These are phyloP conservation scores for Drosophila burlai DNA, from an alignment of 1,140 invertebrate genomes.

Conservation along the genomic window DNA sequence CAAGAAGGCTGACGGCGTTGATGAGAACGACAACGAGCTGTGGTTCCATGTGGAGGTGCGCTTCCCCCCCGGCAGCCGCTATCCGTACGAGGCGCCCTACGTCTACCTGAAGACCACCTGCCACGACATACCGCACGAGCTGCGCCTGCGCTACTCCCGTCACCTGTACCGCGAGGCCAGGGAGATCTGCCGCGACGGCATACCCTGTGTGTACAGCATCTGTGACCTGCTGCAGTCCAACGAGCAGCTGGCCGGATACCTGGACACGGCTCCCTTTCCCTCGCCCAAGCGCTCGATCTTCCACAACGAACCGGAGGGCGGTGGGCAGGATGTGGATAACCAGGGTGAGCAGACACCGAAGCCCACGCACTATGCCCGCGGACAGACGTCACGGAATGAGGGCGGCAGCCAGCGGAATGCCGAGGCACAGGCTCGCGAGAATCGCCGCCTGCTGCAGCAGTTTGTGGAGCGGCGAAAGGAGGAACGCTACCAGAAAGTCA, in stretches of 20 bases:
- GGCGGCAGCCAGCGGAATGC: conserved; percentile 86
- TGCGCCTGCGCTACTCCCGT: conserved; percentile 88
- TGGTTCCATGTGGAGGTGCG: conserved; percentile 89
- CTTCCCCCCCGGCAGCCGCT: conserved; percentile 89
- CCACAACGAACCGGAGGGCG: conserved; percentile 48
- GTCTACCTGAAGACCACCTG: conserved; percentile 88
- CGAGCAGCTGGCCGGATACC: conserved; percentile 88
- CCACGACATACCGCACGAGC: conserved; percentile 87
- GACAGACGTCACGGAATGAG: conserved; percentile 79
- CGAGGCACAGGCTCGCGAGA: conserved; percentile 87
- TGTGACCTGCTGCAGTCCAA: conserved; percentile 90
- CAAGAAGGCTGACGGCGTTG: conserved; percentile 54
- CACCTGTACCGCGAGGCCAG: conserved; percentile 89
- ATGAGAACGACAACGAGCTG: conserved; percentile 77
- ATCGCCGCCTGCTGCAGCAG: conserved; percentile 87
- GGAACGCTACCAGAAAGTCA: conserved; percentile 88
- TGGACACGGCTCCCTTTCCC: conserved; percentile 87
- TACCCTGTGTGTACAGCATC: conserved; percentile 89
- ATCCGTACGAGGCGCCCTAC: conserved; percentile 90
- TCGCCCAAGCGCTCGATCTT: conserved; percentile 82
- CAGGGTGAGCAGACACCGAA: conserved; percentile 32
- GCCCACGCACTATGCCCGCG: conserved; percentile 88
- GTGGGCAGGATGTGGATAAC: conserved; percentile 10
- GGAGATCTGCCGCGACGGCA: conserved; percentile 87
- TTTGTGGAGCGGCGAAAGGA: conserved; percentile 87